Conservation (phyloP, 1,140 invertebrate genomes). For the Tyrophagus putrescentiae region DNA sequence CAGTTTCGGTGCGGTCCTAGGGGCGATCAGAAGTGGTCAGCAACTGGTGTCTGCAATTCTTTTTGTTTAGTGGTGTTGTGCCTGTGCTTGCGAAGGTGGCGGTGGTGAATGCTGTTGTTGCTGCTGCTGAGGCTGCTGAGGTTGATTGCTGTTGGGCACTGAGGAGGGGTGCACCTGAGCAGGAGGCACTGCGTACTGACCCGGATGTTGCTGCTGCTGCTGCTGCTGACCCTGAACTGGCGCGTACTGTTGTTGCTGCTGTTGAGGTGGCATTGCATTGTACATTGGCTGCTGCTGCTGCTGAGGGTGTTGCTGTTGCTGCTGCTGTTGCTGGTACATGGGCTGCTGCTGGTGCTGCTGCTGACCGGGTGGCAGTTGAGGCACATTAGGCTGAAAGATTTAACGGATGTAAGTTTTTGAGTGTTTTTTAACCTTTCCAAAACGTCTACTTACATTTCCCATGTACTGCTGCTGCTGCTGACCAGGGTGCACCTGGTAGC, state of each 20-base stretch:
- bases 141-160: too few relatives aligned
- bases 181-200: too few relatives aligned
- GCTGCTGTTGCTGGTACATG: slow-evolving; percentile 17
- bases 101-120: too few relatives aligned
- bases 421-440: background rate
- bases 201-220: slow-evolving; percentile 23
- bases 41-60: too few relatives aligned
- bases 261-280: slow-evolving; percentile 13
- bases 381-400: too few relatives aligned
- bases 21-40: too few relatives aligned
- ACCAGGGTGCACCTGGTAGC: slow-evolving; percentile 17
- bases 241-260: slow-evolving; percentile 24
- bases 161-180: too few relatives aligned
- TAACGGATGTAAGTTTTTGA: too few relatives aligned
- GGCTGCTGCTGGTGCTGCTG: slow-evolving; percentile 23
- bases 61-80: too few relatives aligned
- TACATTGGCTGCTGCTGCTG: background rate
- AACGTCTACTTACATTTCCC: background rate
- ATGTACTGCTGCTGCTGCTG: slow-evolving; percentile 18
- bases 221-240: background rate
- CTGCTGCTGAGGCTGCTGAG: too few relatives aligned
- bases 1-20: too few relatives aligned
- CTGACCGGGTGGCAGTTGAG: background rate
- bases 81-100: too few relatives aligned
- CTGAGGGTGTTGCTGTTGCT: slow-evolving; percentile 17